A percentile compares a stretch with the other conserved stretches of the same genome.
Conservation (phyloP, 2,113 vertebrate species). For the Anolis carolinensis region DNA sequence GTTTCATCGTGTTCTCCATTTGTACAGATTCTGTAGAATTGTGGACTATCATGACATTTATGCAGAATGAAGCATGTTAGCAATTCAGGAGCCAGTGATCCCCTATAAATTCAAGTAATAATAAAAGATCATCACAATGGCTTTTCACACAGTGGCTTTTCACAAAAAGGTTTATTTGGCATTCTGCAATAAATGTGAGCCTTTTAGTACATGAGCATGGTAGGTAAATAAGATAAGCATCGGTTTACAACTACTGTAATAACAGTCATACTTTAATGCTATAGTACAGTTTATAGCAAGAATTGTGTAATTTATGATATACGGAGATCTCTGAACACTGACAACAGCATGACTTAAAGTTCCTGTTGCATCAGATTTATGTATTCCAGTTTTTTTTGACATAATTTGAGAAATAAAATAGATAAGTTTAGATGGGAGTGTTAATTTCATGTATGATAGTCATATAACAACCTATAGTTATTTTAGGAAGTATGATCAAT, state of each 20-base stretch:
- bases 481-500: not conserved
- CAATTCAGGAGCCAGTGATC: not conserved
- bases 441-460: not conserved
- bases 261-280: not conserved
- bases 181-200: not conserved
- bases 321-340: not conserved
- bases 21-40: not conserved
- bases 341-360: not conserved
- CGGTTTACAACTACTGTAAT: not conserved
- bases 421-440: not conserved
- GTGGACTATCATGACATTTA: not conserved
- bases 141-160: not conserved
- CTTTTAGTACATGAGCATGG: not conserved
- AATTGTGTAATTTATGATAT: not conserved
- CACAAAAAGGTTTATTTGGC: not conserved
- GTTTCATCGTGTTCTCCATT: not conserved
- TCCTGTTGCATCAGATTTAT: not conserved
- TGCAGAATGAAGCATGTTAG: not conserved
- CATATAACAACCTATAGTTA: not conserved
- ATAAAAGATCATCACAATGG: not conserved
- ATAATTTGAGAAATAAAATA: not conserved
- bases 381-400: not conserved
- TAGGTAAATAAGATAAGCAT: not conserved
- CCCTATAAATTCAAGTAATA: not conserved
- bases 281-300: not conserved